Conservation (phyloP, 1,140 invertebrate species). For the Bombus breviceps region DNA sequence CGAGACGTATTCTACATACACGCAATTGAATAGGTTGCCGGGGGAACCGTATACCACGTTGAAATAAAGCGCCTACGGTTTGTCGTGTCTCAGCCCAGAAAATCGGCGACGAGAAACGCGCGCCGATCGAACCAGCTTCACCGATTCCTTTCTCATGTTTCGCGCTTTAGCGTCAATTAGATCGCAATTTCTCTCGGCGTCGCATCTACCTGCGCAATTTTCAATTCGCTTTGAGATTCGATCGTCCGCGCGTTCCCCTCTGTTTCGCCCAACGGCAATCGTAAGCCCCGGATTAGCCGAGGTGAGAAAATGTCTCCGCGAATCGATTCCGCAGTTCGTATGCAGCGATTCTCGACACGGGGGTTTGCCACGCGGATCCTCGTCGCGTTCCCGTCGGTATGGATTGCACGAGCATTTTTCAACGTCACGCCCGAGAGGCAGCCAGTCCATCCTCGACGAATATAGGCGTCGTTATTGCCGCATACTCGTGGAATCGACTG, state of each 20-base stretch:
- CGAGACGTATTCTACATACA: background rate
- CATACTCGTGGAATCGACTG: constrained; percentile 52
- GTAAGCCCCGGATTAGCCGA: background rate
- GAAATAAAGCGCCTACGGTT: background rate
- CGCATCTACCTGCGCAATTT: background rate
- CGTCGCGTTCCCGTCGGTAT: background rate
- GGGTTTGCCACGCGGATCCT: no score
- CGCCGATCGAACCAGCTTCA: background rate
- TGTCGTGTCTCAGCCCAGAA: background rate
- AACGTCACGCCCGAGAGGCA: constrained; percentile 44
- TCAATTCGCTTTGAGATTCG: background rate
- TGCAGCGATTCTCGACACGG: no score
- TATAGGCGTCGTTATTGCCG: constrained; percentile 31
- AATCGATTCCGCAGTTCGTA: constrained; percentile 5
- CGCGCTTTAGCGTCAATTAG: constrained; percentile 1
- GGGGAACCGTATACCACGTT: no score
- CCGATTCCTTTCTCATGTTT: background rate
- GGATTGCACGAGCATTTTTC: constrained; percentile 54
- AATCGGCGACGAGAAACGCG: no score
- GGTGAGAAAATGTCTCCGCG: background rate
- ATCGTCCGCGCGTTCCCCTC: background rate
- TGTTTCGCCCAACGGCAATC: background rate
- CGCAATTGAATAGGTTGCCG: background rate
- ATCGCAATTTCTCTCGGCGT: background rate
- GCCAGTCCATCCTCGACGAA: constrained; percentile 34